These are phyloP conservation scores for Schizothorax lantsangensis DNA, from an alignment of 2,797 vertebrate genomes.

Conservation along the genomic window DNA sequence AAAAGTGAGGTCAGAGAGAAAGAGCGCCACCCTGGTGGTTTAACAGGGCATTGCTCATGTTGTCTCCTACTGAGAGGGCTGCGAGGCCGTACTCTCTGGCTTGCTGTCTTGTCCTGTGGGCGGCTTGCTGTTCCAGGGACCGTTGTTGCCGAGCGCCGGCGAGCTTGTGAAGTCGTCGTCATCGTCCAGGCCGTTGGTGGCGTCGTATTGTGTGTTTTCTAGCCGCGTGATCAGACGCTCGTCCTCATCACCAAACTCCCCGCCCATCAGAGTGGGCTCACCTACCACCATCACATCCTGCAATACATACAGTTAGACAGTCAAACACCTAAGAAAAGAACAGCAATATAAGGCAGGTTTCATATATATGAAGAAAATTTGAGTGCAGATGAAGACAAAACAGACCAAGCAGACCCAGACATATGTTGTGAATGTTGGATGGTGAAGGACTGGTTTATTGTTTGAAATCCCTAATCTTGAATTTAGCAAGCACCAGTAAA, in stretches of 20 bases:
- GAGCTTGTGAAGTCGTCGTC: constrained; percentile 98
- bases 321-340: not conserved
- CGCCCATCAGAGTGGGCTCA: constrained; percentile 98
- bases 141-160: constrained; percentile 92
- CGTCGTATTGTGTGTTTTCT: constrained; percentile 99
- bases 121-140: constrained; percentile 95
- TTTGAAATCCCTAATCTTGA: not conserved
- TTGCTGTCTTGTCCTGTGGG: constrained; percentile 92
- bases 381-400: too few species aligned
- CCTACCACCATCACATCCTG: constrained; percentile 99
- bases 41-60: not conserved
- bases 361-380: not conserved
- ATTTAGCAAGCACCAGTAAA: not conserved
- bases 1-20: constrained; percentile 54
- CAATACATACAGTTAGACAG: constrained; percentile 31
- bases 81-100: constrained; percentile 92
- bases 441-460: not conserved
- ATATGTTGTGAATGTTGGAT: not conserved
- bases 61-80: constrained; percentile 88
- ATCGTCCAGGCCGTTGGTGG: constrained; percentile 97
- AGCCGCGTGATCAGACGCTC: constrained; percentile 99
- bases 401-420: not conserved
- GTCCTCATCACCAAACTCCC: constrained; percentile 98
- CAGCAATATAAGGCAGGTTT: not conserved
- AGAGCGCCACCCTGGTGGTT: constrained; percentile 24